Evolutionary conservation across 2,113 vertebrate species (phyloP), one percentile per base, ranked within the genome.

Genomic region (Illadopsis cleaveri): DNA sequence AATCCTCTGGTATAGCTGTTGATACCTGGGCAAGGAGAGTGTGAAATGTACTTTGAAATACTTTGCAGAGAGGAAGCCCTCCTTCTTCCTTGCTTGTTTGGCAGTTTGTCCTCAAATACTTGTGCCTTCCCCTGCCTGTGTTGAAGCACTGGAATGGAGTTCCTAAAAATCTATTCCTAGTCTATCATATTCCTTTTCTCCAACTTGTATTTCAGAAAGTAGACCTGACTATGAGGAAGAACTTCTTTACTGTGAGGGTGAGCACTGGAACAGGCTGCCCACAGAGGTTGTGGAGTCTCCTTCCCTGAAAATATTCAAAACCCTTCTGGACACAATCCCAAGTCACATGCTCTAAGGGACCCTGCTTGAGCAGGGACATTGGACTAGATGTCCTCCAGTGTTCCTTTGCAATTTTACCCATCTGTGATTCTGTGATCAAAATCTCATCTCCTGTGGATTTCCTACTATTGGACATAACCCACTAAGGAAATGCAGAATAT

Each of bases 31-130:
- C 25, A 40, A 65, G 15, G 33, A 79, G 22, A 48, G 7, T 60
- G 25, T 50, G 40, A 65, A 50, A 60, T 35, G 10, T 31, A 17
- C 31, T 76, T 66, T 31, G 10, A 24, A n/a, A 18, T 18, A 13
- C 8, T 86, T 82, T 21, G 8, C 54, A 24, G 6, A 25, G 38
- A 73, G 35, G 40, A 86, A 90, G 33, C 1, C 3, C 21, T 82
- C 25, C 76, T 53, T 68, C 60, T 62, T 54, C 64, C 82, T 6
- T 95, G 82, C 80, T 95, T 93, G 93, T 92, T 77, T 90, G 91
- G 79, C 38, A 68, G 87, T 80, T 97, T 95, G 90, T 92, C 70
- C 66, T 60, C 51, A 61, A 20, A 65, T 60, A 66, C 72, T 66
- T 66, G 18, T 9, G 10, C 44, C 33, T 94, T 97, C 62, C 77